Conservation (phyloP, 1,140 invertebrate genomes). For the Formica selysi region DNA sequence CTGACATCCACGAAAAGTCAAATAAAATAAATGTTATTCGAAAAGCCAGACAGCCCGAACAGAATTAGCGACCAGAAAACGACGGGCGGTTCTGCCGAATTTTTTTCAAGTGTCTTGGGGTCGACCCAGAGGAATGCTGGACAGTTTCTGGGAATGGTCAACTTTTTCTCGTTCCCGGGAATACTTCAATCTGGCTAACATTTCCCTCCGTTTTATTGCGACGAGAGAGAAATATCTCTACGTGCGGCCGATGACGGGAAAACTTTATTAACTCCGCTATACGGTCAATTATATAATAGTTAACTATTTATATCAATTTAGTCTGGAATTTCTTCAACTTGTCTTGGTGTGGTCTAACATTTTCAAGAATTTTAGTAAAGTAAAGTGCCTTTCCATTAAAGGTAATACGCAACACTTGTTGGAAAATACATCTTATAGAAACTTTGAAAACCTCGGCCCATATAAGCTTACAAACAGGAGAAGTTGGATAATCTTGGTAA, state of each 20-base stretch:
- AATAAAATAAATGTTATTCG: neutral
- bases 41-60: neutral
- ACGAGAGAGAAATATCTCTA: constrained; percentile 10
- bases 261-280: constrained; percentile 30
- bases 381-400: neutral
- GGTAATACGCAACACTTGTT: neutral
- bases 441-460: constrained; percentile 19
- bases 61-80: neutral
- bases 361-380: constrained; percentile 10
- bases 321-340: neutral
- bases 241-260: neutral
- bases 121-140: neutral
- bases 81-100: neutral
- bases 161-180: neutral
- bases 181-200: neutral
- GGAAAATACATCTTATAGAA: neutral
- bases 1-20: neutral
- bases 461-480: constrained; percentile 14
- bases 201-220: constrained; percentile 25
- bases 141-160: neutral
- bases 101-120: constrained; percentile 14
- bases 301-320: constrained; percentile 31
- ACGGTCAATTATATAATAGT: constrained; percentile 24
- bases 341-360: neutral
- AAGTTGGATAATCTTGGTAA: neutral